Evolutionary conservation across 1,140 invertebrate genomes (phyloP).

Genomic region (Diabrotica undecimpunctata): DNA sequence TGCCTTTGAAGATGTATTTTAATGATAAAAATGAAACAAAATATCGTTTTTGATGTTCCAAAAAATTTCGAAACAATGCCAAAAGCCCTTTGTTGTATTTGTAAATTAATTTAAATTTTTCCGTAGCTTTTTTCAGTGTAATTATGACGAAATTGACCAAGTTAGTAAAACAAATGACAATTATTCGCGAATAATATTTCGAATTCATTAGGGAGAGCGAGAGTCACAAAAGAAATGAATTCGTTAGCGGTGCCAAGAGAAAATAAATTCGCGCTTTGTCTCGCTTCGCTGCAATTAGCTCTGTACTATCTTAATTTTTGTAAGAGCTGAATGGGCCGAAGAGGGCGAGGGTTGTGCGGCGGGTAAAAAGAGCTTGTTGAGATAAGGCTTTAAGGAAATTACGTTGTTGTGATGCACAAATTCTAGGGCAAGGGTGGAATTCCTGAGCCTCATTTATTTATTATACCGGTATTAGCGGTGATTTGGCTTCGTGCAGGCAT

Average conservation of each 20-base stretch:
- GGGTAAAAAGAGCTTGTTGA: neutral
- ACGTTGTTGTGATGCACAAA: neutral
- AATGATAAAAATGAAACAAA: too few relatives aligned
- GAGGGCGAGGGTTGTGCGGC: neutral
- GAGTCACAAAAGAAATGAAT: constrained; percentile 6
- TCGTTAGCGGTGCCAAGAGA: constrained; percentile 5
- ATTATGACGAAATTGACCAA: neutral
- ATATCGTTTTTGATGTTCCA: too few relatives aligned
- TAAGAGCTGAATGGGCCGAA: neutral
- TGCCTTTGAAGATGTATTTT: too few relatives aligned
- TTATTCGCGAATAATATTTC: constrained; percentile 6
- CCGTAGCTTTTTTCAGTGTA: too few relatives aligned
- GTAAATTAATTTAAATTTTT: too few relatives aligned
- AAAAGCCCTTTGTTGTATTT: too few relatives aligned
- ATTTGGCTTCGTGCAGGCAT: too few relatives aligned
- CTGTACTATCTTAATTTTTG: constrained; percentile 1
- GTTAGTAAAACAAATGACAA: constrained; percentile 6
- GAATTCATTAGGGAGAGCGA: constrained; percentile 4
- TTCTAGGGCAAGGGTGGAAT: neutral
- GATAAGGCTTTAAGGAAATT: neutral
- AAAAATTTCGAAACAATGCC: too few relatives aligned
- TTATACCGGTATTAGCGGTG: too few relatives aligned
- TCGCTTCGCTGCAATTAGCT: neutral
- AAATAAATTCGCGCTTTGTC: constrained; percentile 2
- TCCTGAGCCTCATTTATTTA: neutral